Evolutionary conservation across 2,113 vertebrate species (phyloP), one percentile per base, ranked within the genome.

Genomic region (Blennius ocellaris): DNA sequence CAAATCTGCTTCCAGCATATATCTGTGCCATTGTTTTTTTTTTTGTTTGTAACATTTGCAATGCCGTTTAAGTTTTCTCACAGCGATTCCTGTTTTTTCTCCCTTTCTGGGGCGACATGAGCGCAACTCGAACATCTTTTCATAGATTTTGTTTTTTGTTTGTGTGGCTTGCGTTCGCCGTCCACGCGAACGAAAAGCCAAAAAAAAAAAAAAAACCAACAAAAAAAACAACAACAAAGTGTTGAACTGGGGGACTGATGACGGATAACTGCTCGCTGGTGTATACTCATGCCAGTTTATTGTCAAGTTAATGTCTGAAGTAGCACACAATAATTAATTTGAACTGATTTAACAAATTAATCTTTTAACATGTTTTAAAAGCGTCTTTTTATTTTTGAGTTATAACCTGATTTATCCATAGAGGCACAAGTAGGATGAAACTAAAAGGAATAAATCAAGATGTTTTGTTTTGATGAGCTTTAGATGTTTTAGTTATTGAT

Each of bases 361-460:
- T 85, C 60, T 88, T 85, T 89, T 84, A 80, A 80, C 72, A 30
- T 60, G 71, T 77, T 82, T 69, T 83, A 38, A 77, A 66, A 64
- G 55, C 6, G 1, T 45, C 56, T 47, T 68, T 64, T 73, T 59
- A 16, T 69, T 78, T 85, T 86, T 66, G 21, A 78, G 44, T 82
- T 78, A 45, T 88, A 76, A 84, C 69, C 67, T 88, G 85, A 89
- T 89, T 92, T 89, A 90, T 90, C 82, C 69, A 57, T 89, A 87
- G 86, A 69, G 88, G 80, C 82, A 91, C 73, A 91, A 78, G 21
- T 92, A 88, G 87, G 80, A 84, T 76, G 54, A 80, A 75, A 89
- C 76, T 85, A 76, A 91, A 88, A 80, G 45, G 76, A 88, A 78
- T 76, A 82, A 80, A 77, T 82, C 43, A 76, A 77, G 47, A 73